Evolutionary conservation across 37 sponge, comb jelly and placozoan species (phyloP).

Genomic region (Chondrosia reniformis): DNA sequence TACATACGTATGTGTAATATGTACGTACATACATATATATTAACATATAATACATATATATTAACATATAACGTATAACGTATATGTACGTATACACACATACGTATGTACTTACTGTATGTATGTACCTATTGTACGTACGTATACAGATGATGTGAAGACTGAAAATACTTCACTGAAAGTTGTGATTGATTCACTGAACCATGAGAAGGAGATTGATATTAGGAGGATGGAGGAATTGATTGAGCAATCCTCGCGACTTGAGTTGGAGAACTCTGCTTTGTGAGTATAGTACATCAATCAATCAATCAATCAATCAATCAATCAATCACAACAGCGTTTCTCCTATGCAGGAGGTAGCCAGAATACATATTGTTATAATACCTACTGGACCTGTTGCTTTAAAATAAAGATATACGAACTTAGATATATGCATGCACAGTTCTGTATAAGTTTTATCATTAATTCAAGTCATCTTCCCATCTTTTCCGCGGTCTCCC

Average conservation of each 20-base stretch:
- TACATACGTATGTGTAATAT: background rate
- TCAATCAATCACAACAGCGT: too few species aligned
- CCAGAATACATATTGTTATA: too few species aligned
- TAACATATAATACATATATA: background rate
- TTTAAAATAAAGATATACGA: too few species aligned
- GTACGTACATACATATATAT: background rate
- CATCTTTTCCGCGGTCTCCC: too few species aligned
- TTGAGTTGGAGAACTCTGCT: conserved; percentile 67
- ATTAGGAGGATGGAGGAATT: conserved; percentile 68
- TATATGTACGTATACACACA: too few species aligned
- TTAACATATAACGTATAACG: background rate
- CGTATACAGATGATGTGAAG: conserved; percentile 54
- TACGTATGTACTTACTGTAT: background rate
- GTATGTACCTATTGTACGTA: background rate
- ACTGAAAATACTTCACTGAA: conserved; percentile 47
- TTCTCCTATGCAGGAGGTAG: too few species aligned
- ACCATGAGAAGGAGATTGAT: conserved; percentile 84
- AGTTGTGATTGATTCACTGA: conserved; percentile 69
- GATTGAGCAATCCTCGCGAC: conserved; percentile 46
- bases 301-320: too few species aligned
- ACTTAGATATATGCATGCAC: too few species aligned
- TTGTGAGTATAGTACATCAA: conserved; percentile 39
- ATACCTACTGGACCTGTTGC: too few species aligned
- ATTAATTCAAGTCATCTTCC: too few species aligned
- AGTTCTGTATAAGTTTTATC: too few species aligned